A percentile compares a stretch with the other conserved stretches of the same genome.
These are phyloP conservation scores for Galerucella pusilla DNA, from an alignment of 2,888 invertebrate genomes.

Conservation along the genomic window DNA sequence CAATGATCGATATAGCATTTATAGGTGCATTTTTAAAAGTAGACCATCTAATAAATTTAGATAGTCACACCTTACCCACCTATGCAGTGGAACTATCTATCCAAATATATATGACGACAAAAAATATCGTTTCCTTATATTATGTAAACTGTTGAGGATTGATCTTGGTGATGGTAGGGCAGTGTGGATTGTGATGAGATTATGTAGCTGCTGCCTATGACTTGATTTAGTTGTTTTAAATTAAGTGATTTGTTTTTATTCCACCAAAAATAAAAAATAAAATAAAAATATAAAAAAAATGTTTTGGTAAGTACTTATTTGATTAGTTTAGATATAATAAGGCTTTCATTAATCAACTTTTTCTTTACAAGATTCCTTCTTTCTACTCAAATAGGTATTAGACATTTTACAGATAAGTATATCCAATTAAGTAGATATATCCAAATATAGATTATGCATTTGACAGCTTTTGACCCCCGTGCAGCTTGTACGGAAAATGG, in stretches of 20 bases:
- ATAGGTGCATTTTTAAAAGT: conserved; percentile 39
- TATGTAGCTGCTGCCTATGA: neutral
- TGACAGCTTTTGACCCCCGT: too few relatives aligned
- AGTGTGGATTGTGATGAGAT: conserved; percentile 1
- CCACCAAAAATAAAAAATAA: neutral
- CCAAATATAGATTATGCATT: too few relatives aligned
- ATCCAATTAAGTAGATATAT: too few relatives aligned
- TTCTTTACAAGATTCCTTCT: too few relatives aligned
- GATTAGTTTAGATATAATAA: too few relatives aligned
- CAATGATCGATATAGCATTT: conserved; percentile 33
- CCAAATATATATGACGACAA: conserved; percentile 10
- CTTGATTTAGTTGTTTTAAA: neutral
- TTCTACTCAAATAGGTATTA: too few relatives aligned
- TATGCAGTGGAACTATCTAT: conserved; percentile 17
- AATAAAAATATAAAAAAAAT: neutral
- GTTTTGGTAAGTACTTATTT: neutral
- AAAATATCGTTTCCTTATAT: conserved; percentile 31
- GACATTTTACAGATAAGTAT: too few relatives aligned
- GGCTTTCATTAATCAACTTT: too few relatives aligned
- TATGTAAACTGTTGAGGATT: neutral
- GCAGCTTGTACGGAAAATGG: too few relatives aligned
- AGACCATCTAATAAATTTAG: conserved; percentile 39
- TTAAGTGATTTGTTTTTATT: neutral
- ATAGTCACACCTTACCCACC: conserved; percentile 38
- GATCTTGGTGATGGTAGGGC: neutral